Evolutionary conservation across 2,113 vertebrate genomes (phyloP), one percentile per base, ranked within the genome.

Genomic region (Platysteira castanea): DNA sequence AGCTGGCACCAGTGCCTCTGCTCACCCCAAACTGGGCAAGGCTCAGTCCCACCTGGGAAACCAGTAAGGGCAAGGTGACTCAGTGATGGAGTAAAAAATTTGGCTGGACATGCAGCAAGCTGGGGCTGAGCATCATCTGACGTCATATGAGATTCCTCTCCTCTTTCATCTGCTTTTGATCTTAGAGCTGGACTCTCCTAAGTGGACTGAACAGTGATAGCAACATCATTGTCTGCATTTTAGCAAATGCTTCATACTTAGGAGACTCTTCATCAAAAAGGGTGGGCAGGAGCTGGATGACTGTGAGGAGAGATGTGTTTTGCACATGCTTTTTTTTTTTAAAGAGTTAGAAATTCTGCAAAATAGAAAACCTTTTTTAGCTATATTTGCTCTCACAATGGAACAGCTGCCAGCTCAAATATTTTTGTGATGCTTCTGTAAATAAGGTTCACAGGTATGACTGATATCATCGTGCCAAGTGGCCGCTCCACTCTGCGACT

Each of bases 391-490:
- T 95, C 22, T 90, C 50, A 85, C 60, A 88, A 23, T 77, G 63
- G 56, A 92, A 80, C 2, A 9, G 35, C 82, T 96, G 85, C 80
- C 74, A 94, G 74, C 71, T 74, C 31, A 70, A 85, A 92, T 94
- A 63, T 91, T 96, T 96, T 69, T 91, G 81, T 78, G 73, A 35
- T 91, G 50, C 61, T 73, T 84, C 84, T 91, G 84, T 94, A 94
- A 96, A 84, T 93, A 64, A 83, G 59, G 56, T 68, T 90, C n/a
- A 11, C 46, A 78, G 91, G 89, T 94, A 83, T 89, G 90, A 94
- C 46, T 82, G 95, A 81, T 94, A 26, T 93, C 92, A 83, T 60
- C 0, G 2, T 90, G 89, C 82, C 41, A 50, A 93, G 70, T 57
- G 42, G 63, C 75, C 50, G 60, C 59, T 91, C 68, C 12, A 17